Percentiles rank a stretch among this genome's conserved stretches.
These are phyloP conservation scores for Megaceryle maxima DNA, from an alignment of 2,113 vertebrate species.

Conservation along the genomic window DNA sequence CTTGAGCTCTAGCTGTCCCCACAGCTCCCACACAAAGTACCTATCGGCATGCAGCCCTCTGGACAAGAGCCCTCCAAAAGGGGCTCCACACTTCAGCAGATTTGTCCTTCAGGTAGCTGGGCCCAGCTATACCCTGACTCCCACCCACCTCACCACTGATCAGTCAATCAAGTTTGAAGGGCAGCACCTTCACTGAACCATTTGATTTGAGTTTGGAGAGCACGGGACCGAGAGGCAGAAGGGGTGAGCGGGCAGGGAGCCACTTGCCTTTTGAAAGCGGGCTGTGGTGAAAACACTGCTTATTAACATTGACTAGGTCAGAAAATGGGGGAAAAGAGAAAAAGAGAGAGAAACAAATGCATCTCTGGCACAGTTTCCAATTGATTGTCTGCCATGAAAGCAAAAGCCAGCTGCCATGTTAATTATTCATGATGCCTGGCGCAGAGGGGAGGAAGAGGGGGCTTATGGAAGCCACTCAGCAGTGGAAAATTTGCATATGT, in stretches of 20 bases:
- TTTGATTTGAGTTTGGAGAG: not conserved
- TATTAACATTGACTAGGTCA: conserved; percentile 49
- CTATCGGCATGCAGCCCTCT: fast-evolving
- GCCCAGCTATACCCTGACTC: not conserved
- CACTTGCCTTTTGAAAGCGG: not conserved
- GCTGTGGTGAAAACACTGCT: conserved; percentile 1
- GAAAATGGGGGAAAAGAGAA: conserved; percentile 40
- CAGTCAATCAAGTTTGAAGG: conserved; percentile 58
- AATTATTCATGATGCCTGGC: conserved; percentile 73
- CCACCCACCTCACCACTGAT: not conserved
- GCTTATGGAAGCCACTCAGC: conserved; percentile 54
- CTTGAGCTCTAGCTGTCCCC: not conserved
- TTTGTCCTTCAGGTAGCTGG: not conserved
- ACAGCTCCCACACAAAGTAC: not conserved
- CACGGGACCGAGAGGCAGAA: not conserved
- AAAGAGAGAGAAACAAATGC: conserved; percentile 60
- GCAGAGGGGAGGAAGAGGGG: conserved; percentile 47
- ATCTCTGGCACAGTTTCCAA: conserved; percentile 62
- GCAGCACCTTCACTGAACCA: conserved; percentile 43
- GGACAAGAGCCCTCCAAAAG: not conserved
- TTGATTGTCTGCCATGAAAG: conserved; percentile 69
- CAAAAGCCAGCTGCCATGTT: conserved; percentile 75
- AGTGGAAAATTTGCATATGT: conserved; percentile 61
- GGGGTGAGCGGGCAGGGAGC: not conserved
- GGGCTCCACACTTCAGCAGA: not conserved